A percentile compares a stretch with the other conserved stretches of the same genome.
Conservation (phyloP, 1,140 invertebrate genomes). For the Drosophila tsacasi region DNA sequence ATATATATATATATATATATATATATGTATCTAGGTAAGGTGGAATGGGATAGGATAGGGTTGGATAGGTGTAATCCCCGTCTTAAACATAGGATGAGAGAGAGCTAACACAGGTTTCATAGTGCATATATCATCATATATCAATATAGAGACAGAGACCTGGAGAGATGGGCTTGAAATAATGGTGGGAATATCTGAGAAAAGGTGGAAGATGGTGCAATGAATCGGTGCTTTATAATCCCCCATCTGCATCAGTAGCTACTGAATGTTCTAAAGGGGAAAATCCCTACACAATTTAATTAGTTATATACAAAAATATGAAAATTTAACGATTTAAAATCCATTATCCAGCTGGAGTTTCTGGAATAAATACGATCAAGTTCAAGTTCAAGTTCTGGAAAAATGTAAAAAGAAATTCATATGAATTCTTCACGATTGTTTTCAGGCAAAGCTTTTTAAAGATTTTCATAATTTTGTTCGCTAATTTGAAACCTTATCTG, state of each 20-base stretch:
- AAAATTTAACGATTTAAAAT: neutral
- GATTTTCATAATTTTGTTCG: neutral
- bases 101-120: neutral
- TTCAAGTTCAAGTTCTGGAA: neutral
- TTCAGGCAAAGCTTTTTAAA: neutral
- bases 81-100: slow-evolving; percentile 20
- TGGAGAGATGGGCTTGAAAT: slow-evolving; percentile 3
- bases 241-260: neutral
- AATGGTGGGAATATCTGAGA: slow-evolving; percentile 1
- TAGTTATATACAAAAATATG: neutral
- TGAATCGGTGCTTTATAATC: slow-evolving; percentile 12
- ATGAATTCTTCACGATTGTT: neutral
- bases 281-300: too few relatives aligned
- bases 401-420: neutral
- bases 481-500: slow-evolving; percentile 3
- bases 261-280: too few relatives aligned
- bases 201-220: slow-evolving; percentile 1
- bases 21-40: neutral
- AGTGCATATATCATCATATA: neutral
- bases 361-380: neutral
- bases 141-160: neutral
- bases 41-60: neutral
- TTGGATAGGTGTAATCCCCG: slow-evolving; percentile 17
- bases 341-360: neutral
- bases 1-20: too few relatives aligned